Base-by-base conservation (phyloP, 2,797 vertebrate species). In the Bryconaethiops microstoma region DNA sequence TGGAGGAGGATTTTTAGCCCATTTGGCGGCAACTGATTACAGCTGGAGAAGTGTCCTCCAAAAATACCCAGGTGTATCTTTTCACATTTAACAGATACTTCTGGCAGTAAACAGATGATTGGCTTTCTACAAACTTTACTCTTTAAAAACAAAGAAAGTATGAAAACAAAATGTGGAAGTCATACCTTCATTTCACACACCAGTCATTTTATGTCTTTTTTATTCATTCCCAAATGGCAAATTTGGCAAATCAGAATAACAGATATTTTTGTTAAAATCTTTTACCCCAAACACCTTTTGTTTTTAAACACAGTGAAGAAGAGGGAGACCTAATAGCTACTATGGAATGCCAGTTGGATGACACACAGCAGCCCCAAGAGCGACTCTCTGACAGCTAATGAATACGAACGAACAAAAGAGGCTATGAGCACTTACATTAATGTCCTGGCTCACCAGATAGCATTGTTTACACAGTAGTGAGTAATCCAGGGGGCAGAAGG, bases 1-100 rank as follows among this genome's bases (percentile, higher is more conserved):
- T 91, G 4, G 89, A 77, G 69, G 85, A 85, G 48, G 50, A 60
- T 50, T 77, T 39, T 12, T 78, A 14, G n/a, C 88, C 85, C 90
- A 83, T 91, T 91, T 80, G 72, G 85, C 77, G 70, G 70, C 83
- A 76, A 80, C 79, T 85, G 83, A 78, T 88, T 85, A 85, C 86
- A 79, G 84, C 87, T 82, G 82, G 54, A 78, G 55, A 25, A 17
- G 45, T 77, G 57, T 83, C 76, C 81, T 77, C 79, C 83, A 69
- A 76, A 79, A 73, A 79, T 76, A 79, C 76, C 73, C 71, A 84
- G 73, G 85, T 81, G 79, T 81, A 78, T 75, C 74, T 74, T 78
- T 81, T 78, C 55, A 50, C 64, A 62, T 68, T 84, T 79, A 45
- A 42, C 62, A 76, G 72, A 69, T 67, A 40, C 73, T 62, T 78